A percentile compares a stretch with the other conserved stretches of the same genome.
Conservation (phyloP, 1,140 invertebrate genomes). For the Anadara kagoshimensis region DNA sequence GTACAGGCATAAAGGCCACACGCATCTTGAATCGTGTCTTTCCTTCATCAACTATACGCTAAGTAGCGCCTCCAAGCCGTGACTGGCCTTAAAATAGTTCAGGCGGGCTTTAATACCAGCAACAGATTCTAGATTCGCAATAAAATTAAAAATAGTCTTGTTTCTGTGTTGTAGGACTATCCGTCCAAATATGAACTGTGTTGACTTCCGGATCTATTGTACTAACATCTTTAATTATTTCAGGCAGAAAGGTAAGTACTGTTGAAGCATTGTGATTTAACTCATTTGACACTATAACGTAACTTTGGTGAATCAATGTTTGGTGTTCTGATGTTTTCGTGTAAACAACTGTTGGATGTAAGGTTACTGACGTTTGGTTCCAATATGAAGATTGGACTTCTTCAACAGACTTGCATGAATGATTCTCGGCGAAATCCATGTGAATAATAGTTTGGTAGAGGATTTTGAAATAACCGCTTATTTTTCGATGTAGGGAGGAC, state of each 20-base stretch:
- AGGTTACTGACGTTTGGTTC: constrained; percentile 9
- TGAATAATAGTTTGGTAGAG: constrained; percentile 23
- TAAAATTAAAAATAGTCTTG: constrained; percentile 12
- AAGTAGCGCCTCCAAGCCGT: too few relatives aligned
- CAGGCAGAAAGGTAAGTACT: background rate
- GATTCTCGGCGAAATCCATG: constrained; percentile 54
- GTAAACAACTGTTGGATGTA: constrained; percentile 14
- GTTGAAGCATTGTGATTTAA: constrained; percentile 12
- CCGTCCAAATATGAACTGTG: constrained; percentile 8
- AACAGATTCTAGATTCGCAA: background rate
- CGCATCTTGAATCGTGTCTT: too few relatives aligned
- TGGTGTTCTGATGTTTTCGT: background rate
- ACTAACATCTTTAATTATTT: constrained; percentile 2
- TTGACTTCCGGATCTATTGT: background rate
- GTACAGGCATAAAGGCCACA: too few relatives aligned
- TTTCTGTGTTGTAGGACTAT: constrained; percentile 14
- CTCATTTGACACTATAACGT: constrained; percentile 11
- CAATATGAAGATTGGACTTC: constrained; percentile 42
- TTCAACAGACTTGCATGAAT: constrained; percentile 31
- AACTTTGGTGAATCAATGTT: constrained; percentile 4
- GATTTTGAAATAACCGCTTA: too few relatives aligned
- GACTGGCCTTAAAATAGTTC: constrained; percentile 23
- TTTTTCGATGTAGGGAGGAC: too few relatives aligned
- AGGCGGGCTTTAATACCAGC: constrained; percentile 1
- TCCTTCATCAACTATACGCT: too few relatives aligned